These are phyloP conservation scores for Stegostoma tigrinum DNA, from an alignment of 2,113 vertebrate species.

Conservation along the genomic window DNA sequence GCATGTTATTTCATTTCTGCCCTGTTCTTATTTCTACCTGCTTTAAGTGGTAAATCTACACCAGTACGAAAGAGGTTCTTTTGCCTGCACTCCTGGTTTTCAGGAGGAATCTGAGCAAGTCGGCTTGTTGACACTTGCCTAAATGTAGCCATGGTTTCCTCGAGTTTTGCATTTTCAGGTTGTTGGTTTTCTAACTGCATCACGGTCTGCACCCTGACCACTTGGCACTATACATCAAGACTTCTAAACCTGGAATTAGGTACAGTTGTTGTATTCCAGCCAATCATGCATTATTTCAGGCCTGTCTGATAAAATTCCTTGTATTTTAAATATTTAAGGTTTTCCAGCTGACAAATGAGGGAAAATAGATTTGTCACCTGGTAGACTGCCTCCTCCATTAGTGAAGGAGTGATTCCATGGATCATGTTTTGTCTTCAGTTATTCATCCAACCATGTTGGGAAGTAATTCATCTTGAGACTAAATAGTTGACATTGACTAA, in stretches of 20 bases:
- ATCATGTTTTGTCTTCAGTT: neutral
- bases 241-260: neutral
- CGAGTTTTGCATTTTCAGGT: neutral
- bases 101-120: neutral
- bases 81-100: neutral
- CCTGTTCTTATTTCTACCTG: neutral
- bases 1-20: neutral
- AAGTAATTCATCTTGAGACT: neutral
- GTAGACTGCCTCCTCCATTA: neutral
- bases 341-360: neutral
- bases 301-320: neutral
- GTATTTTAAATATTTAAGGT: neutral
- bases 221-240: neutral
- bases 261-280: neutral
- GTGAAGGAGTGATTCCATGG: neutral
- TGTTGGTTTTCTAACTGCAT: neutral
- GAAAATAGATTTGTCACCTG: neutral
- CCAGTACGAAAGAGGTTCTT: neutral
- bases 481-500: neutral
- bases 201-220: neutral
- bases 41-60: neutral
- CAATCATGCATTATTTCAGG: neutral
- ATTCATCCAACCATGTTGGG: neutral
- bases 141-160: neutral
- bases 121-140: neutral